Evolutionary conservation across 2,888 invertebrate genomes (phyloP).

Genomic region (Netelia inedita): DNA sequence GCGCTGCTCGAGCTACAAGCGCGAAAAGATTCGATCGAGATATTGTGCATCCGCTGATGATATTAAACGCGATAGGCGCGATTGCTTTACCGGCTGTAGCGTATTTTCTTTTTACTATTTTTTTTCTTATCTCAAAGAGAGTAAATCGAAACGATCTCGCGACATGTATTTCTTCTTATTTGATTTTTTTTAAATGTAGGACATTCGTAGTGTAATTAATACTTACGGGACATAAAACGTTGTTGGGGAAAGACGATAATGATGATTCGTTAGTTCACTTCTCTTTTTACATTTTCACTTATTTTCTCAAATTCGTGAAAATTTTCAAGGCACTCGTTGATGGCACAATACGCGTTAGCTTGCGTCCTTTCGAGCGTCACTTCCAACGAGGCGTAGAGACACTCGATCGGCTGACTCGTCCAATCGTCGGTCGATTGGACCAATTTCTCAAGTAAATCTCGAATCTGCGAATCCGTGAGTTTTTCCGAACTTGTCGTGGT

Average conservation of each 20-base stretch:
- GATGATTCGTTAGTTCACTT: conserved; percentile 53
- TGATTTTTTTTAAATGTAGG: not conserved
- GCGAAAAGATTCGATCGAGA: conserved; percentile 57
- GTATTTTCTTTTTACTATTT: conserved; percentile 4
- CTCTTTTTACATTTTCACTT: conserved; percentile 65
- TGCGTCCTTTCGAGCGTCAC: conserved; percentile 71
- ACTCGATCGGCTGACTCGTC: conserved; percentile 78
- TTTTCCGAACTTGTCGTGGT: conserved; percentile 68
- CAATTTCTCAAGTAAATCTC: conserved; percentile 75
- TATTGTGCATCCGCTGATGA: conserved; percentile 59
- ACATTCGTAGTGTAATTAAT: not conserved
- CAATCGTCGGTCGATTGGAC: conserved; percentile 78
- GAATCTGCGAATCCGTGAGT: conserved; percentile 74
- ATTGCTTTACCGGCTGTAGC: conserved; percentile 52
- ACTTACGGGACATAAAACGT: conserved; percentile 13
- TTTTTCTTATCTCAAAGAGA: not conserved
- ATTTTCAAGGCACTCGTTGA: conserved; percentile 72
- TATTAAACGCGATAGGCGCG: conserved; percentile 48
- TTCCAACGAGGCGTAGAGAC: conserved; percentile 75
- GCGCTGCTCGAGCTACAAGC: conserved; percentile 21
- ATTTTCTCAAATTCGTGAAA: conserved; percentile 69
- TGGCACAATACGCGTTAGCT: conserved; percentile 65
- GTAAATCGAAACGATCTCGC: too few species aligned
- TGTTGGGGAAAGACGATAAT: conserved; percentile 1
- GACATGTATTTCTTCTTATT: not conserved